These are phyloP conservation scores for Dynastes grantii DNA, from an alignment of 2,888 invertebrate genomes.

Conservation along the genomic window DNA sequence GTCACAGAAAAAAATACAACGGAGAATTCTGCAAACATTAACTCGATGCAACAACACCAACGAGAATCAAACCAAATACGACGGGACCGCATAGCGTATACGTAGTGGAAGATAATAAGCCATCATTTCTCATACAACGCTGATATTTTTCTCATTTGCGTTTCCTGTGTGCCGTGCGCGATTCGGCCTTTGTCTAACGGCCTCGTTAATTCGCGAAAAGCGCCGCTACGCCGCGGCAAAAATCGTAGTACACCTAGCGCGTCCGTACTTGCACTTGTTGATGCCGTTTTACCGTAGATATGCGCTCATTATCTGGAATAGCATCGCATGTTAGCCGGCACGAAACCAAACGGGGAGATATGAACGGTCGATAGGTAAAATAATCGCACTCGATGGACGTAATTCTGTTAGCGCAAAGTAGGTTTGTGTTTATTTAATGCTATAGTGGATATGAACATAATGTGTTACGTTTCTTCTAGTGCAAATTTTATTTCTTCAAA, in stretches of 20 bases:
- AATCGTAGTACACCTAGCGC: no score
- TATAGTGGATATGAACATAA: neutral
- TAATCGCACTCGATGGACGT: neutral
- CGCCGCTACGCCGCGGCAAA: neutral
- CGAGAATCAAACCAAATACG: neutral
- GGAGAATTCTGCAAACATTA: neutral
- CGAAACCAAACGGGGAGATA: constrained; percentile 8
- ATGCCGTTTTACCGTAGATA: neutral
- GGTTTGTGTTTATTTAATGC: neutral
- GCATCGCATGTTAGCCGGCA: neutral
- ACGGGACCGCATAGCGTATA: neutral
- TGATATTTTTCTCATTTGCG: constrained; percentile 10
- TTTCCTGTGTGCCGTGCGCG: neutral
- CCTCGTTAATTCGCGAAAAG: constrained; percentile 1
- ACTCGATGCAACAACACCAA: neutral
- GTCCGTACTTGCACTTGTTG: neutral
- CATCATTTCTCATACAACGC: neutral
- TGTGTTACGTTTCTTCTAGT: no score
- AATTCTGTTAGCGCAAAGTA: constrained; percentile 6
- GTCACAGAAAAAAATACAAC: neutral
- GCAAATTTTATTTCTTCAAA: no score
- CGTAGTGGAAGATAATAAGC: neutral
- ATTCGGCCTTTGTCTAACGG: constrained; percentile 1
- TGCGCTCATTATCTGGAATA: neutral
- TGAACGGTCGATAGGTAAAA: constrained; percentile 3